These are phyloP conservation scores for Aphelocoma californica DNA, from an alignment of 2,797 vertebrate species.

Conservation along the genomic window DNA sequence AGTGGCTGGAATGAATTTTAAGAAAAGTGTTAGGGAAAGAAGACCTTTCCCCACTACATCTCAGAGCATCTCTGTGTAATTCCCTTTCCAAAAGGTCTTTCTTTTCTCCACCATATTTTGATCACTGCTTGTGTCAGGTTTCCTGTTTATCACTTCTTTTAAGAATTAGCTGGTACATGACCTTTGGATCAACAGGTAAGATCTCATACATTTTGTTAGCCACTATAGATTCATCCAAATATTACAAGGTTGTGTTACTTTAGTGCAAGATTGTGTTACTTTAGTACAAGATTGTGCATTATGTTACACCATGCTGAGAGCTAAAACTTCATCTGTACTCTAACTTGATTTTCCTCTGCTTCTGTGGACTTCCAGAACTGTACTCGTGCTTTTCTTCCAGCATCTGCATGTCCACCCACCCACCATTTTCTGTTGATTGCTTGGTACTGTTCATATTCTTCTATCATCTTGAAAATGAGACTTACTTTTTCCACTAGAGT, in stretches of 20 bases:
- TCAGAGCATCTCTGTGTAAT: neutral
- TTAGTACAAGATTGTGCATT: neutral
- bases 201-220: neutral
- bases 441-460: neutral
- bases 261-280: neutral
- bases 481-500: neutral
- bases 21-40: neutral
- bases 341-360: neutral
- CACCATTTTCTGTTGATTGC: neutral
- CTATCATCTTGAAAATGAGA: neutral
- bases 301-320: neutral
- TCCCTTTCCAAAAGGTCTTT: neutral
- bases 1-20: neutral
- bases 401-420: neutral
- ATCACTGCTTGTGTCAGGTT: neutral
- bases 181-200: neutral
- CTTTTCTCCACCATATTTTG: neutral
- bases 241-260: neutral
- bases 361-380: neutral
- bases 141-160: neutral
- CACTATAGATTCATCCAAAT: neutral
- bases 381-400: fast-evolving
- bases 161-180: neutral
- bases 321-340: neutral
- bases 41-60: neutral